Conservation (phyloP, 2,113 vertebrate species). For the Halcyon senegalensis region DNA sequence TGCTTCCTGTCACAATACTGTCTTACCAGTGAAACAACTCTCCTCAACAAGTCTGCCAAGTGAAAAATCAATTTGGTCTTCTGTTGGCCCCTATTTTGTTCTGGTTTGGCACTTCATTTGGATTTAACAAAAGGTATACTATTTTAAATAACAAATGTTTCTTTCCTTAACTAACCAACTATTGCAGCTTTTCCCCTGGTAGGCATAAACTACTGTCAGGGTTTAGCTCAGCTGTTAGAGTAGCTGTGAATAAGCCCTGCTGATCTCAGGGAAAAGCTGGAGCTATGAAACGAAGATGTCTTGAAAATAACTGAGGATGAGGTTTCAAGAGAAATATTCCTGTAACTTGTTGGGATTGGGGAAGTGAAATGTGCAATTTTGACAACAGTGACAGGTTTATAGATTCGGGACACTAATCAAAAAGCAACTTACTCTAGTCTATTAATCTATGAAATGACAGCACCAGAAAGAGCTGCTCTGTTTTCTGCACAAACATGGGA, state of each 20-base stretch:
- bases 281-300: background rate
- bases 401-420: background rate
- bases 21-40: background rate
- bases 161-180: background rate
- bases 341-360: background rate
- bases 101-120: background rate
- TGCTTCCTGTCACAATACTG: background rate
- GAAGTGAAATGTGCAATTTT: background rate
- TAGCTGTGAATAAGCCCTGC: background rate
- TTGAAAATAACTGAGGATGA: background rate
- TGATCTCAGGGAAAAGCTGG: background rate
- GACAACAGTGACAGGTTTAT: background rate
- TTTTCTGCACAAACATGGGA: background rate
- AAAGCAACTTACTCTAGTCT: background rate
- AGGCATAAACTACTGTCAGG: background rate
- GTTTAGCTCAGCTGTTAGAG: background rate
- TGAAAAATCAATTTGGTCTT: background rate
- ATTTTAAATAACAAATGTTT: background rate
- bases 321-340: background rate
- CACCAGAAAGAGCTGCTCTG: background rate
- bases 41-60: background rate
- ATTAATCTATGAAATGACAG: background rate
- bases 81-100: background rate
- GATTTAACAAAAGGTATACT: background rate
- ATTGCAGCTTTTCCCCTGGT: background rate